phyloP scores from a whole-genome alignment of 2,888 invertebrate species.

The Saturnia pavonia region DNA sequence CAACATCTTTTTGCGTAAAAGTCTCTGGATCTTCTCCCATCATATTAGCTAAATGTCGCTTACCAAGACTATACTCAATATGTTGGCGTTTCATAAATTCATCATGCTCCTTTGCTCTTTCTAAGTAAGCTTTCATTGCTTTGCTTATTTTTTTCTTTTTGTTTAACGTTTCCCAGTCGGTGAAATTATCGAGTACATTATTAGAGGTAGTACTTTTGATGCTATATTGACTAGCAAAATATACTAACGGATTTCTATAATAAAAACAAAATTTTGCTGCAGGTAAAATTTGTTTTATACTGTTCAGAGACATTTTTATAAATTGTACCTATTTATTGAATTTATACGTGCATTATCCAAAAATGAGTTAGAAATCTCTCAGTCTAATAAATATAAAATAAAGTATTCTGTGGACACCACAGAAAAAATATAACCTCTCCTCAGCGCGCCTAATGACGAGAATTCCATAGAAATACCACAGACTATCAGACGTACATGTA shows the following conservation, averaged over 20 bases:
- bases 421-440: no score
- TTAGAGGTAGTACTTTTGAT: conserved; percentile 39
- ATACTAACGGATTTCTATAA: conserved; percentile 39
- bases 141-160: conserved; percentile 87
- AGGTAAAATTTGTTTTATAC: conserved; percentile 51
- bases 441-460: no score
- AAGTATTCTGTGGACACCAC: no score
- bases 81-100: conserved; percentile 91
- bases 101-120: conserved; percentile 90
- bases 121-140: conserved; percentile 94
- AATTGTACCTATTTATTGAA: not conserved
- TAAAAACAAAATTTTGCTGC: conserved; percentile 39
- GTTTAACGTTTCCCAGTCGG: conserved; percentile 70
- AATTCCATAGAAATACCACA: no score
- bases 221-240: conserved; percentile 48
- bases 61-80: conserved; percentile 93
- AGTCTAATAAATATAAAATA: no score
- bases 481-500: no score
- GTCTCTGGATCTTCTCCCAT: conserved; percentile 97
- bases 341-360: not conserved
- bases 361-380: no score
- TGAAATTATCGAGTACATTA: conserved; percentile 52
- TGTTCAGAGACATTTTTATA: conserved; percentile 51
- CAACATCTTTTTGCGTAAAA: conserved; percentile 93
- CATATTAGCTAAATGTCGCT: conserved; percentile 98